A percentile compares a stretch with the other conserved stretches of the same genome.
These are phyloP conservation scores for Hydractinia symbiolongicarpus DNA, from an alignment of 30 jellyfish, hydroid and myxozoan species.

Conservation along the genomic window DNA sequence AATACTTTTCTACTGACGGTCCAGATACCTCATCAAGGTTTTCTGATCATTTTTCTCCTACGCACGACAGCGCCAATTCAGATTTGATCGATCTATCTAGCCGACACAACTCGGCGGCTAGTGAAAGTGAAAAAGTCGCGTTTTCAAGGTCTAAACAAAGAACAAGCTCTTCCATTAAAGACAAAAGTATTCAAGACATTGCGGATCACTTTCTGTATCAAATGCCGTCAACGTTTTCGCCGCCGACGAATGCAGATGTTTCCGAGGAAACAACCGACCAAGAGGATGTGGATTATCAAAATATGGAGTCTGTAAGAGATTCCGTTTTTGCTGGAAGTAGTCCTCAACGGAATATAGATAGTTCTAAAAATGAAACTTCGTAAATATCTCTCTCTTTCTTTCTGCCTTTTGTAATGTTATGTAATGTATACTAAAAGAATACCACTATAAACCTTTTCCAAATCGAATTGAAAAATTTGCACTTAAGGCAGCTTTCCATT, in stretches of 20 bases:
- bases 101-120: not conserved
- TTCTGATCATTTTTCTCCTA: not conserved
- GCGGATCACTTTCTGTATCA: conserved; percentile 37
- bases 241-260: not conserved
- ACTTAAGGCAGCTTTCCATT: too few relatives aligned
- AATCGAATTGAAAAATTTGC: too few relatives aligned
- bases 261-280: not conserved
- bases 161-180: conserved; percentile 4
- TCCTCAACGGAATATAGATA: too few relatives aligned
- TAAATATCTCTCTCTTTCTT: too few relatives aligned
- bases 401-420: too few relatives aligned
- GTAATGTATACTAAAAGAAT: too few relatives aligned
- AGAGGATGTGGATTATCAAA: not conserved
- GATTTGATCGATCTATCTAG: not conserved
- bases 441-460: too few relatives aligned
- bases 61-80: not conserved
- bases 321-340: not conserved
- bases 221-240: conserved; percentile 26
- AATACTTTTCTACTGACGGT: not conserved
- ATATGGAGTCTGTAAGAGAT: not conserved
- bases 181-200: conserved; percentile 28
- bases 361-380: too few relatives aligned
- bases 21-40: not conserved
- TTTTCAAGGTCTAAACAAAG: not conserved
- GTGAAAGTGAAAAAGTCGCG: not conserved